These are phyloP conservation scores for Micronycteris hirsuta DNA, from an alignment of 2,113 vertebrate species.

Conservation along the genomic window DNA sequence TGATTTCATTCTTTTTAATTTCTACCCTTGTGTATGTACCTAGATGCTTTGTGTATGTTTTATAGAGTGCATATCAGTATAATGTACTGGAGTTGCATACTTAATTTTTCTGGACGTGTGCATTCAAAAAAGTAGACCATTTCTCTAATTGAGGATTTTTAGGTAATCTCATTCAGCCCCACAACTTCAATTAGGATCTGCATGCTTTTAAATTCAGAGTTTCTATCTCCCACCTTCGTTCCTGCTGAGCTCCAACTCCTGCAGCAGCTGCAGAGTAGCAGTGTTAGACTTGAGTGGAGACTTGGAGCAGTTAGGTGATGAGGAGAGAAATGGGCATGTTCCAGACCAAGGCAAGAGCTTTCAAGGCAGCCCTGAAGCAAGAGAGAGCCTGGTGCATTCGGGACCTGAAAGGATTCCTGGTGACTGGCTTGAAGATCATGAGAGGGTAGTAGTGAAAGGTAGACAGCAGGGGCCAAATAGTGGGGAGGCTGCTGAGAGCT, in stretches of 20 bases:
- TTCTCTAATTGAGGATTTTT: neutral
- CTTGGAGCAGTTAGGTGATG: neutral
- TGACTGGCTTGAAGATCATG: neutral
- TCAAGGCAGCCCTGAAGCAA: neutral
- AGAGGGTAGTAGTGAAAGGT: neutral
- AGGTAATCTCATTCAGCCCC: neutral
- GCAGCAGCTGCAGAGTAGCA: neutral
- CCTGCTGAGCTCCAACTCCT: neutral
- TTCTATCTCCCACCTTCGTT: neutral
- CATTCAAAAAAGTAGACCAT: neutral
- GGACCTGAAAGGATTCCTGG: neutral
- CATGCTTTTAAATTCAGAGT: neutral
- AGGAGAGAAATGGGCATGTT: neutral
- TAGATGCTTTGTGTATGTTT: neutral
- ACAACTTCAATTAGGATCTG: neutral
- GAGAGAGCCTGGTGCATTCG: neutral
- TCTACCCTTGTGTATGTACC: neutral
- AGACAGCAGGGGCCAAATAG: neutral
- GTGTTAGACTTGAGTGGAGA: neutral
- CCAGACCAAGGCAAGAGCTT: neutral
- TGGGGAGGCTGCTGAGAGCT: neutral
- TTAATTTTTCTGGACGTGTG: slow-evolving; percentile 12
- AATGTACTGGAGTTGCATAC: neutral
- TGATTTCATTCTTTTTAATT: neutral
- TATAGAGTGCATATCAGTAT: neutral